Evolutionary conservation across 2,888 invertebrate genomes (phyloP).

Genomic region (Caenorhabditis drosophilae): DNA sequence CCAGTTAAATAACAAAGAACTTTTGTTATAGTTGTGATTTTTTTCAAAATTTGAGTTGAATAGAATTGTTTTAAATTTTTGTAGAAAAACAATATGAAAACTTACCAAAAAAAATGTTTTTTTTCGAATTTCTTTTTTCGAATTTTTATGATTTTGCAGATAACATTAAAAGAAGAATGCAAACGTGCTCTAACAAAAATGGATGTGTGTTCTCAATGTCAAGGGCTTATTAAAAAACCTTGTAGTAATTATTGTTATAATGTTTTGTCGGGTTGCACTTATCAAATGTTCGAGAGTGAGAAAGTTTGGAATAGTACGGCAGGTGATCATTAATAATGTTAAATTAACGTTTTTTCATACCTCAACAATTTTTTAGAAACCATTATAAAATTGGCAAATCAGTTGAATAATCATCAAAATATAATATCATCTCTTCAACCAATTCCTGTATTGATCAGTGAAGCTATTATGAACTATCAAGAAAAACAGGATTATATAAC

Average conservation of each 20-base stretch:
- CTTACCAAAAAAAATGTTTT: too few relatives aligned
- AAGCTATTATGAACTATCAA: conserved; percentile 37
- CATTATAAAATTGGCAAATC: conserved; percentile 19
- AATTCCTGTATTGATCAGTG: conserved; percentile 32
- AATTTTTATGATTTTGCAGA: conserved; percentile 22
- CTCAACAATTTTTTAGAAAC: conserved; percentile 9
- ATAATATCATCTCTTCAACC: conserved; percentile 24
- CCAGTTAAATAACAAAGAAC: too few relatives aligned
- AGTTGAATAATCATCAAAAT: conserved; percentile 24
- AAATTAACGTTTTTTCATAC: background rate
- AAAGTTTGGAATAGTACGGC: conserved; percentile 20
- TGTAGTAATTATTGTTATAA: conserved; percentile 27
- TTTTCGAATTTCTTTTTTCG: too few relatives aligned
- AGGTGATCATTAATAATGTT: conserved; percentile 7
- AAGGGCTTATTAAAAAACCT: conserved; percentile 13
- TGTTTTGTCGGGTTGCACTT: conserved; percentile 29
- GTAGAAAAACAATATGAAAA: too few relatives aligned
- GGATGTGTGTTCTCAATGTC: conserved; percentile 27
- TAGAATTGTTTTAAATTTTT: too few relatives aligned
- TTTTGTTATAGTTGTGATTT: too few relatives aligned
- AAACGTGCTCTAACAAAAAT: conserved; percentile 22
- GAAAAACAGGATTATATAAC: conserved; percentile 29
- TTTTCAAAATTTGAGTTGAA: too few relatives aligned
- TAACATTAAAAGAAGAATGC: conserved; percentile 33
- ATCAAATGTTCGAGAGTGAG: conserved; percentile 30